phyloP scores from a whole-genome alignment of 2,888 invertebrate genomes.

The Aricia artaxerxes region DNA sequence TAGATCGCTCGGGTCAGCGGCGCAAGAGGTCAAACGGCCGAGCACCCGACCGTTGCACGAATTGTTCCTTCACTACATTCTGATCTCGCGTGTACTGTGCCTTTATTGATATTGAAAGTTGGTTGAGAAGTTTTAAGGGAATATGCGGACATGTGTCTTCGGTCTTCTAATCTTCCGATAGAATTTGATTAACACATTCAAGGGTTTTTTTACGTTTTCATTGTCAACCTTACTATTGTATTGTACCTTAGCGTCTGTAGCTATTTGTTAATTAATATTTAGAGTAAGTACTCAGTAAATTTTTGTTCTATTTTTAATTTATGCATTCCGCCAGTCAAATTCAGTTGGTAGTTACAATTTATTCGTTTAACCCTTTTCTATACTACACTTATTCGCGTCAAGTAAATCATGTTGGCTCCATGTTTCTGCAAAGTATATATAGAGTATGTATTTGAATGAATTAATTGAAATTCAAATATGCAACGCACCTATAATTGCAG shows the following conservation, averaged over 20 bases:
- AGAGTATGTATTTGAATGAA: constrained; percentile 18
- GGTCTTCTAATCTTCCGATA: too few species aligned
- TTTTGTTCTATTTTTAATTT: not conserved
- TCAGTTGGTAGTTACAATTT: not conserved
- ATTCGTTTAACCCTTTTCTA: not conserved
- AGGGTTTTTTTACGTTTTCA: too few species aligned
- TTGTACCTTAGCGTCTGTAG: too few species aligned
- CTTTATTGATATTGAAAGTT: not conserved
- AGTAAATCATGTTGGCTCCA: constrained; percentile 12
- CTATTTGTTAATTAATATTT: too few species aligned
- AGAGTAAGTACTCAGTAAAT: not conserved
- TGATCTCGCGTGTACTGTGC: not conserved
- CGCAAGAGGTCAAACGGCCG: constrained; percentile 40
- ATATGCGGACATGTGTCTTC: not conserved
- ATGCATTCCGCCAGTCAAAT: not conserved
- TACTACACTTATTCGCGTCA: not conserved
- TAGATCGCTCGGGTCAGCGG: constrained; percentile 36
- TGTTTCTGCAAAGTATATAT: not conserved
- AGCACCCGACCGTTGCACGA: constrained; percentile 36
- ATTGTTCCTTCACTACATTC: constrained; percentile 26
- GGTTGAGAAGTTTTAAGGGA: too few species aligned
- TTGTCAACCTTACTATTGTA: too few species aligned
- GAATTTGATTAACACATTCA: too few species aligned
- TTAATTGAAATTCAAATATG: constrained; percentile 30
- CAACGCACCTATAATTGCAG: constrained; percentile 28